Evolutionary conservation across 2,797 vertebrate species (phyloP), one percentile per base, ranked within the genome.

Genomic region (Tauraco hartlaubi): DNA sequence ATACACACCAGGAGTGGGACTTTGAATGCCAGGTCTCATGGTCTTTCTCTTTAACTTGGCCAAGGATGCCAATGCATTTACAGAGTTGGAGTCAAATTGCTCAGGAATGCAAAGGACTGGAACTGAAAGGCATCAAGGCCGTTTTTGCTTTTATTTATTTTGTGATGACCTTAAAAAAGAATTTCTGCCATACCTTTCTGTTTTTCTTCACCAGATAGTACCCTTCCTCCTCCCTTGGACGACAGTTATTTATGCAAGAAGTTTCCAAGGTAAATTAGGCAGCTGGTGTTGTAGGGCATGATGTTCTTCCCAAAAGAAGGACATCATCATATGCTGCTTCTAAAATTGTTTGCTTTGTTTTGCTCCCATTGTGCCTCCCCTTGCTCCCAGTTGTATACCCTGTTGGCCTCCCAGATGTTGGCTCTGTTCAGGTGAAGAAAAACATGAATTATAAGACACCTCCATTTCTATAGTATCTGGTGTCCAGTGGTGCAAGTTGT

Each of bases 41-140:
- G 86, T 85, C 75, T 90, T 84, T 86, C 69, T 78, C 85, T 94
- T 97, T 95, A 80, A 78, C 93, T 95, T 97, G 90, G 94, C 80
- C 97, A 82, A 73, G 72, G 73, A 88, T 96, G 86, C 82, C 97
- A 95, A 33, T 71, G 64, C 67, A 84, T 87, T 93, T 97, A 93
- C 77, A 85, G 68, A 95, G 43, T 39, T 95, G 81, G 92, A 94
- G 88, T 95, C 76, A 79, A 81, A 97, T 92, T 87, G 71, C 93
- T 97, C 81, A 95, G 75, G 89, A 94, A 95, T 82, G 80, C 81
- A 90, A 93, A 94, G 85, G 88, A 93, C 77, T 95, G 94, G 81
- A 96, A 90, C 76, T 86, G 95, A 95, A 95, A 94, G 73, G 59
- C 91, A 84, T 94, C 52, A 76, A 37, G 55, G 85, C 85, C 69